phyloP scores from a whole-genome alignment of 2,797 vertebrate species.

The Leuciscus waleckii region DNA sequence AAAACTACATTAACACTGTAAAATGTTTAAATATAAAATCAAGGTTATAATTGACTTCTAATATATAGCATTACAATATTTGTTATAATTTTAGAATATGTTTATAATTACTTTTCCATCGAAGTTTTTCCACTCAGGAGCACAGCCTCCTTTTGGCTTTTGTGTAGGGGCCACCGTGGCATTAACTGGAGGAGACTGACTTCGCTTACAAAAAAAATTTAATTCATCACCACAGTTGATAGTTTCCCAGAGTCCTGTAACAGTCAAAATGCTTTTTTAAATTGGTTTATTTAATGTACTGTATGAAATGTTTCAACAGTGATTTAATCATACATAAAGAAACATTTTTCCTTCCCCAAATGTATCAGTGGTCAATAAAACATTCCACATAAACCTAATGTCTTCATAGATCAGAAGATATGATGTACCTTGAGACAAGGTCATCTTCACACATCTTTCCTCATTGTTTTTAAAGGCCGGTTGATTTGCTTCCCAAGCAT shows the following conservation, averaged over 20 bases:
- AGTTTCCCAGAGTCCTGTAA: conserved; percentile 83
- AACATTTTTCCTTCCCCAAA: background rate
- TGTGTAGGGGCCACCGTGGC: conserved; percentile 74
- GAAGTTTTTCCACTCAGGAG: conserved; percentile 75
- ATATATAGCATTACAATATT: background rate
- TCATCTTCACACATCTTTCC: conserved; percentile 85
- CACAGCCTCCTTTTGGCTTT: conserved; percentile 73
- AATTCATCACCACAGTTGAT: conserved; percentile 81
- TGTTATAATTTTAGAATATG: background rate
- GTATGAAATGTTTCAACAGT: background rate
- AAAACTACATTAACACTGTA: background rate
- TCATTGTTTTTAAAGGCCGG: conserved; percentile 85
- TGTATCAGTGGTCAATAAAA: background rate
- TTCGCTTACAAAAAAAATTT: conserved; percentile 81
- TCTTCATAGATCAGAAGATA: background rate
- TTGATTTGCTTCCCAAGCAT: conserved; percentile 83
- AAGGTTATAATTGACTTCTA: background rate
- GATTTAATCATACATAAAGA: background rate
- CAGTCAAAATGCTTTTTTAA: background rate
- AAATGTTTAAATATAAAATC: background rate
- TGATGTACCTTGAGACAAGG: conserved; percentile 76
- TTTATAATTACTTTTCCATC: conserved; percentile 43
- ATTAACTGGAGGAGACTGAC: conserved; percentile 76
- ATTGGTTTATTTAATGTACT: background rate
- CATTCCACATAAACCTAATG: background rate